Evolutionary conservation across 1,140 invertebrate genomes (phyloP).

Genomic region (Drosophila trapezifrons): DNA sequence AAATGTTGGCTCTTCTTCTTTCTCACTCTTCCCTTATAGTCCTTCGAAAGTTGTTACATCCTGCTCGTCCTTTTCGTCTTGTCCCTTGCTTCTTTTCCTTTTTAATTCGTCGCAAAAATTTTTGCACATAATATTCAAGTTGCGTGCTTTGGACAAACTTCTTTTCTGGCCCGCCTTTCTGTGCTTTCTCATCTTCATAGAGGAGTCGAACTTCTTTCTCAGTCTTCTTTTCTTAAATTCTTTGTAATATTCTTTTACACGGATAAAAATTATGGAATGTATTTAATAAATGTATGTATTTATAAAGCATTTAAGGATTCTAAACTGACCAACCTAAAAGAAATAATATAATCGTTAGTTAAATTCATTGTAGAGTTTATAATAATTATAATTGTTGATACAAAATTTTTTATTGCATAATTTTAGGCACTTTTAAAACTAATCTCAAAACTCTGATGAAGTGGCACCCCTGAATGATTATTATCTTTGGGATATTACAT

Average conservation of each 20-base stretch:
- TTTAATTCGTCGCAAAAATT: conserved; percentile 68
- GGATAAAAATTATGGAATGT: neutral
- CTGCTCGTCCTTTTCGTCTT: neutral
- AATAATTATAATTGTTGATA: no score
- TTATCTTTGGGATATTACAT: neutral
- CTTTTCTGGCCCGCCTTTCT: neutral
- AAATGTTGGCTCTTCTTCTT: neutral
- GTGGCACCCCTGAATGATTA: no score
- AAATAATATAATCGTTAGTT: no score
- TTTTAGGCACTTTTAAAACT: neutral
- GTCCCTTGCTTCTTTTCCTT: conserved; percentile 23
- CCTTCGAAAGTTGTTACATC: neutral
- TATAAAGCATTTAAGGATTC: no score
- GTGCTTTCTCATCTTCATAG: conserved; percentile 2
- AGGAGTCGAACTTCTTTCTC: neutral
- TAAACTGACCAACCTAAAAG: no score
- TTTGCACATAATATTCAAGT: conserved; percentile 71
- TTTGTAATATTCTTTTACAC: conserved; percentile 2
- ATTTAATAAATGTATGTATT: no score
- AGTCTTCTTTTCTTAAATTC: neutral
- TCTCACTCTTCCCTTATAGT: neutral
- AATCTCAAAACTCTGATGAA: neutral
- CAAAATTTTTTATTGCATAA: no score
- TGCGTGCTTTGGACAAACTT: conserved; percentile 56
- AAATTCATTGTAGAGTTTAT: no score